Conservation (phyloP, 2,113 vertebrate species). For the Regulus satrapa region DNA sequence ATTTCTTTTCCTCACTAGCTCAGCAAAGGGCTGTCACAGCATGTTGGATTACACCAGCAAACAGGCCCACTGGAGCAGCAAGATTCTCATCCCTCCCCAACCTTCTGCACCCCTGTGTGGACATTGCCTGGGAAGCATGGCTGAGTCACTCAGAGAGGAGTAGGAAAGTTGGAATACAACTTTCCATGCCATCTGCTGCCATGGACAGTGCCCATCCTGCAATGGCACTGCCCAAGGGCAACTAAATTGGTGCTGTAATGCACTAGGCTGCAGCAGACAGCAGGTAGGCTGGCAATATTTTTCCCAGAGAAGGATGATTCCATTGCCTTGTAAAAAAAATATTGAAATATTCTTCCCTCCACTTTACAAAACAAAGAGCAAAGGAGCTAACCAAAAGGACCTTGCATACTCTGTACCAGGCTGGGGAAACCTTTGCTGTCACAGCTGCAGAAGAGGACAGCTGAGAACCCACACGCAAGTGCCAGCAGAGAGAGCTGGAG, state of each 20-base stretch:
- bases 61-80: background rate
- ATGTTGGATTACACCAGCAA: background rate
- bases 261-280: background rate
- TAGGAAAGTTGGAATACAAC: background rate
- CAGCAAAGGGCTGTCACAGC: background rate
- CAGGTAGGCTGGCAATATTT: background rate
- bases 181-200: background rate
- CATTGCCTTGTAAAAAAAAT: background rate
- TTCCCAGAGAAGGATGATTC: background rate
- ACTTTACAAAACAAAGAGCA: background rate
- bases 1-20: constrained; percentile 10
- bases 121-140: rapidly evolving
- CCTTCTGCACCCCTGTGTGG: background rate
- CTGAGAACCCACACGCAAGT: background rate
- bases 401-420: background rate
- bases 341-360: background rate
- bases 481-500: background rate
- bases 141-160: background rate
- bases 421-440: background rate
- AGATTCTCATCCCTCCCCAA: rapidly evolving
- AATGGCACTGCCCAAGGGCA: background rate
- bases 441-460: background rate
- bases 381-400: background rate
- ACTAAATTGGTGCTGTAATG: background rate
- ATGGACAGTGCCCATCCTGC: rapidly evolving